phyloP scores from a whole-genome alignment of 2,888 invertebrate species.

The Dynastes grantii region DNA sequence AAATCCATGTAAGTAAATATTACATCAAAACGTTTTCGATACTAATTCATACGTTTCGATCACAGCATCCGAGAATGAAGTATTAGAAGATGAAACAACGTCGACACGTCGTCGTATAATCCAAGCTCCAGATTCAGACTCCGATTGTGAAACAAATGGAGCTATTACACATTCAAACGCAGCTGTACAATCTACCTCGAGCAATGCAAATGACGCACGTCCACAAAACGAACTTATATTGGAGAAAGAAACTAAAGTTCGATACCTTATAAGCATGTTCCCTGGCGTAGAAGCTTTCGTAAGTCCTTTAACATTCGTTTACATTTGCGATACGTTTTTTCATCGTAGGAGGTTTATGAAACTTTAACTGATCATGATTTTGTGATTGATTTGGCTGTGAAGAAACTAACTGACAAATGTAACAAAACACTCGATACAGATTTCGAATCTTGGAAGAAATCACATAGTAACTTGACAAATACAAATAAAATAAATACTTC shows the following conservation, averaged over 20 bases:
- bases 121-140: conserved; percentile 72
- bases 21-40: neutral
- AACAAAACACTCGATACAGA: conserved; percentile 70
- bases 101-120: conserved; percentile 55
- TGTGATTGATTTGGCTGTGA: conserved; percentile 70
- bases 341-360: conserved; percentile 54
- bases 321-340: neutral
- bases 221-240: conserved; percentile 60
- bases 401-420: conserved; percentile 73
- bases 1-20: conserved; percentile 60
- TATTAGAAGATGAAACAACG: neutral
- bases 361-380: conserved; percentile 63
- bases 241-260: conserved; percentile 75
- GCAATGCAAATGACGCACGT: neutral
- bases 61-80: conserved; percentile 5
- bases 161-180: conserved; percentile 26
- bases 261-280: conserved; percentile 77
- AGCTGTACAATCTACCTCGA: conserved; percentile 28
- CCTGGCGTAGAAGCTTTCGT: conserved; percentile 77
- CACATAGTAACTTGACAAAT: neutral
- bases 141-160: conserved; percentile 68
- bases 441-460: conserved; percentile 49
- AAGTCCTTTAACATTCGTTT: conserved; percentile 58
- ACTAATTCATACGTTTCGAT: neutral
- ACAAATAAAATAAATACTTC: neutral